Evolutionary conservation across 2,797 vertebrate species (phyloP), one percentile per base, ranked within the genome.

Genomic region (Loriculus beryllinus): DNA sequence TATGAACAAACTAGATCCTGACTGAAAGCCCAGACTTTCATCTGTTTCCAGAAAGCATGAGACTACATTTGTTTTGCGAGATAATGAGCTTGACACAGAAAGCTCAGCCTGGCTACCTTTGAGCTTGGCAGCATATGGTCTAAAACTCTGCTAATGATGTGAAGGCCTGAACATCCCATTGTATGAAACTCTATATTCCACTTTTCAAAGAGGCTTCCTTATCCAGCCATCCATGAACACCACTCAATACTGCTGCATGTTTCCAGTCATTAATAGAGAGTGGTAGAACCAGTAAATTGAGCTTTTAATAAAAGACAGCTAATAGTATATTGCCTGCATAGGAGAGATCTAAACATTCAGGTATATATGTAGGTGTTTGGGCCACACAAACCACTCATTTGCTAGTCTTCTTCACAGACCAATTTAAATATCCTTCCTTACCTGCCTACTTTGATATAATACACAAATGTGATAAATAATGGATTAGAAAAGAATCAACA

Each of bases 31-130:
- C 23, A 84, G 65, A 59, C 83, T 91, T 93, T 85, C 49, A 94
- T 97, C 88, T 86, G 28, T 94, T 94, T 87, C 35, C 60, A 95
- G 63, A 90, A 75, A 56, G 52, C 89, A 83, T 86, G 75, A 92
- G 54, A 62, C 54, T 92, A 59, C 64, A 23, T 82, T 96, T 92
- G 67, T 95, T 97, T 93, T 80, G 79, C 90, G 60, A 93, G 78
- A 85, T 96, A 96, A 96, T 97, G 81, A 93, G 84, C 95, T 92
- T 97, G 79, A 88, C 91, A 94, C 76, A 89, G 81, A 94, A 91
- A 74, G 6, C 54, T 91, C 62, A 92, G 56, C 26, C 48, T 88
- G 85, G 35, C 67, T 93, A 89, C 69, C 76, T 92, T 90, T 86
- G 77, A 90, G 70, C 29, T 57, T 42, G 3, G 82, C 74, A 95